Evolutionary conservation across 2,113 vertebrate species (phyloP).

Genomic region (Sceloporus tristichus): DNA sequence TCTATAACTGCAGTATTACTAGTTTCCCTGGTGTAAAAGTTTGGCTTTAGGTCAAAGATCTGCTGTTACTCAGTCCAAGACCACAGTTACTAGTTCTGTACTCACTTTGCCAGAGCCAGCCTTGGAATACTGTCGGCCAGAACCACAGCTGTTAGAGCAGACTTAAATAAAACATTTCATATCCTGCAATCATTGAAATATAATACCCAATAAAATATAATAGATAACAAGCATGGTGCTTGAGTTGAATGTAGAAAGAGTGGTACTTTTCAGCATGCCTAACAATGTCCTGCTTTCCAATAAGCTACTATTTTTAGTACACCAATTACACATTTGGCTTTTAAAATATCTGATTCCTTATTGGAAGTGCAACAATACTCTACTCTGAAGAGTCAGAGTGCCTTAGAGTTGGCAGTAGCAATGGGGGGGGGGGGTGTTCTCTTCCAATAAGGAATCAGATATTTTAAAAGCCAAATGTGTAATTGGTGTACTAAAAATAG

Average conservation of each 20-base stretch:
- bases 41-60: constrained; percentile 12
- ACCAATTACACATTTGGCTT: neutral
- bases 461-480: neutral
- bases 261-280: neutral
- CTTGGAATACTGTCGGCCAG: neutral
- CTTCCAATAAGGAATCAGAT: neutral
- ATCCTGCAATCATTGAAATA: neutral
- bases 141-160: constrained; percentile 7
- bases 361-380: too few relatives aligned
- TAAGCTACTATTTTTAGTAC: neutral
- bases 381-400: too few relatives aligned
- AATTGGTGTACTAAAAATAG: neutral
- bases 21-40: neutral
- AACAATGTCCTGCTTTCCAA: neutral
- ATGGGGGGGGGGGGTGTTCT: too few relatives aligned
- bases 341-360: neutral
- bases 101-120: constrained; percentile 9
- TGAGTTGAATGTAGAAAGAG: neutral
- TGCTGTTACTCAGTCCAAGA: neutral
- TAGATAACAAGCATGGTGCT: neutral
- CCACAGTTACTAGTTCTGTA: neutral
- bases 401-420: too few relatives aligned
- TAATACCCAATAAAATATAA: neutral
- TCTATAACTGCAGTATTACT: neutral
- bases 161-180: neutral